phyloP scores from a whole-genome alignment of 2,888 invertebrate species.

The Pheosia tremula region DNA sequence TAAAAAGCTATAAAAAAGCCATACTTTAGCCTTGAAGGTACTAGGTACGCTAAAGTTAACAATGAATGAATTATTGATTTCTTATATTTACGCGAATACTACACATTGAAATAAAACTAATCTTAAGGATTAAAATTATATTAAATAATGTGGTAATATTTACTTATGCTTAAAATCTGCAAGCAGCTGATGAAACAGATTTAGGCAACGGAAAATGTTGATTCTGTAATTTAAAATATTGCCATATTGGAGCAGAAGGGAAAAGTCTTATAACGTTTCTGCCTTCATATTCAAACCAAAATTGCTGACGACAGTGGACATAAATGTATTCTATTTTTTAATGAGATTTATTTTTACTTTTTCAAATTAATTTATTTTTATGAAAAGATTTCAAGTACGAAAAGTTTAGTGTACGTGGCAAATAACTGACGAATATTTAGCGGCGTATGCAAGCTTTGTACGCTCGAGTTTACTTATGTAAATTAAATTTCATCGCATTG shows the following conservation, averaged over 20 bases:
- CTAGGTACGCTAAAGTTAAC: constrained; percentile 25
- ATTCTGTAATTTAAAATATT: too few species aligned
- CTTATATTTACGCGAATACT: too few species aligned
- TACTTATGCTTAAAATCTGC: constrained; percentile 34
- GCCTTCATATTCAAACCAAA: too few species aligned
- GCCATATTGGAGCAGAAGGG: too few species aligned
- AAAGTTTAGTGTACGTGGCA: background rate
- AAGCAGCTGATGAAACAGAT: constrained; percentile 32
- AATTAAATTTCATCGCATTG: constrained; percentile 27
- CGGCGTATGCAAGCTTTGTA: background rate
- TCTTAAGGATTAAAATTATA: too few species aligned
- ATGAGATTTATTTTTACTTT: too few species aligned
- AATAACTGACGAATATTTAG: background rate
- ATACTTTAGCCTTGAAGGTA: constrained; percentile 16
- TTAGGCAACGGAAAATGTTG: constrained; percentile 9
- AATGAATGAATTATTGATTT: constrained; percentile 39
- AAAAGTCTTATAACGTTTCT: too few species aligned
- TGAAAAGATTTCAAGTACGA: background rate
- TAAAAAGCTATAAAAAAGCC: constrained; percentile 8
- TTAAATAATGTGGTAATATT: constrained; percentile 38
- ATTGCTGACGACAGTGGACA: too few species aligned
- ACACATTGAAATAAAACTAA: too few species aligned
- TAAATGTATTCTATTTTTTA: too few species aligned
- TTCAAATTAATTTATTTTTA: background rate
- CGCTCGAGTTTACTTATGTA: constrained; percentile 11